Evolutionary conservation across 1,140 invertebrate genomes (phyloP).

Genomic region (Dinothrombium tinctorium): DNA sequence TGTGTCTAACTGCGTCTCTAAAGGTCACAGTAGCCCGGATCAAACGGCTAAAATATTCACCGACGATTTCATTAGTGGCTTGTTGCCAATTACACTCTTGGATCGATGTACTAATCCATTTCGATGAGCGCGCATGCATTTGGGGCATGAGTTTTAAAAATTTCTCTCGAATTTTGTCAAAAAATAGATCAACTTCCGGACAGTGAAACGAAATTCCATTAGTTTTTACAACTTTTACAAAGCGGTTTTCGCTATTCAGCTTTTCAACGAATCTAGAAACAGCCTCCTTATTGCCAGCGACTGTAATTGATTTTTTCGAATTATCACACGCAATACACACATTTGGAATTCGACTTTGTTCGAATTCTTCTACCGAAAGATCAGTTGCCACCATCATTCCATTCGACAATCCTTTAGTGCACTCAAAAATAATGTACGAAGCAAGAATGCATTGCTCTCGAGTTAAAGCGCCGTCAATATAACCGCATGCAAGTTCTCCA

Average conservation of each 20-base stretch:
- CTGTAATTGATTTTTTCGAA: conserved; percentile 63
- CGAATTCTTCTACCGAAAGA: conserved; percentile 60
- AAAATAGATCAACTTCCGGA: conserved; percentile 62
- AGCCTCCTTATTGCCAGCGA: conserved; percentile 54
- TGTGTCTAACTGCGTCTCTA: conserved; percentile 45
- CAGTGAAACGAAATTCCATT: conserved; percentile 83
- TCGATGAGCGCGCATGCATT: conserved; percentile 43
- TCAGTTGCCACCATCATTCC: conserved; percentile 47
- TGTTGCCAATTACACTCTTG: conserved; percentile 49
- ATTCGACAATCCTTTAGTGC: conserved; percentile 15
- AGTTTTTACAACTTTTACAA: conserved; percentile 67
- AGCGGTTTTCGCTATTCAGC: conserved; percentile 48
- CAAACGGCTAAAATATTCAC: conserved; percentile 83
- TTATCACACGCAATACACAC: conserved; percentile 80
- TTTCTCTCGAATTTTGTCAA: conserved; percentile 39
- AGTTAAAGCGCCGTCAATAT: no score
- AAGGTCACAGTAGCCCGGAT: conserved; percentile 51
- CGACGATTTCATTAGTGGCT: conserved; percentile 31
- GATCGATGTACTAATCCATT: conserved; percentile 64
- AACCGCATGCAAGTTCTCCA: conserved; percentile 28
- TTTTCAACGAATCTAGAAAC: conserved; percentile 43
- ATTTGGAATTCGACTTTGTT: conserved; percentile 40
- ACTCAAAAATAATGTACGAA: conserved; percentile 24
- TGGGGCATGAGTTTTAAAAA: conserved; percentile 33
- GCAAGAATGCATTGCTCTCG: no score